A percentile compares a stretch with the other conserved stretches of the same genome.
These are phyloP conservation scores for Diabrotica balteata DNA, from an alignment of 2,888 invertebrate genomes.

Conservation along the genomic window DNA sequence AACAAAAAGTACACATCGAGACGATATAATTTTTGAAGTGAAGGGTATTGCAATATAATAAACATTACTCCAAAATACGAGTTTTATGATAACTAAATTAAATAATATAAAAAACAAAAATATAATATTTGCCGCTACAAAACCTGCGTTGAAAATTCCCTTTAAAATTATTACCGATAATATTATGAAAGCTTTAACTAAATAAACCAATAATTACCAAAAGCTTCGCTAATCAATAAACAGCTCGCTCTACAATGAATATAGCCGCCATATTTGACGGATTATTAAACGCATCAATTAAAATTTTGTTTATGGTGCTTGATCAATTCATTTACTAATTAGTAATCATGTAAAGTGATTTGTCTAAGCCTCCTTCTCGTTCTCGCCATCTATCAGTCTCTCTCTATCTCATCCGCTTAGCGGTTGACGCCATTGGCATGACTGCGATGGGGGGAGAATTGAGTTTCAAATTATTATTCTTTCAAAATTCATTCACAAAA, in stretches of 20 bases:
- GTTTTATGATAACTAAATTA: too few species aligned
- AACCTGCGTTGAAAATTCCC: too few species aligned
- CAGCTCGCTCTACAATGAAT: conserved; percentile 7
- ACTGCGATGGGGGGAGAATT: not conserved
- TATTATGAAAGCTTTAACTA: conserved; percentile 1
- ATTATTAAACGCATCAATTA: conserved; percentile 32
- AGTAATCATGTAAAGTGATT: conserved; percentile 32
- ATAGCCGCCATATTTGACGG: conserved; percentile 24
- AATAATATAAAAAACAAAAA: too few species aligned
- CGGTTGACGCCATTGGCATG: not conserved
- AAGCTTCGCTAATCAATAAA: conserved; percentile 14
- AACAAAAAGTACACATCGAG: too few species aligned
- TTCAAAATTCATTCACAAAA: too few species aligned
- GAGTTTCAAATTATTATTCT: not conserved
- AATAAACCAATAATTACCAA: conserved; percentile 9
- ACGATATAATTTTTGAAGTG: too few species aligned
- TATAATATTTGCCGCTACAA: too few species aligned
- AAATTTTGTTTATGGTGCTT: conserved; percentile 32
- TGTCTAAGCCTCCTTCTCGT: conserved; percentile 24
- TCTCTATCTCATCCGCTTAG: conserved; percentile 4
- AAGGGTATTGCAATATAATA: too few species aligned
- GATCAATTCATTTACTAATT: conserved; percentile 32
- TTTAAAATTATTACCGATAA: too few species aligned
- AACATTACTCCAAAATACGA: too few species aligned
- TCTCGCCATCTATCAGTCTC: conserved; percentile 4